Conservation (phyloP, 2,113 vertebrate species). For the Caranx melampygus region DNA sequence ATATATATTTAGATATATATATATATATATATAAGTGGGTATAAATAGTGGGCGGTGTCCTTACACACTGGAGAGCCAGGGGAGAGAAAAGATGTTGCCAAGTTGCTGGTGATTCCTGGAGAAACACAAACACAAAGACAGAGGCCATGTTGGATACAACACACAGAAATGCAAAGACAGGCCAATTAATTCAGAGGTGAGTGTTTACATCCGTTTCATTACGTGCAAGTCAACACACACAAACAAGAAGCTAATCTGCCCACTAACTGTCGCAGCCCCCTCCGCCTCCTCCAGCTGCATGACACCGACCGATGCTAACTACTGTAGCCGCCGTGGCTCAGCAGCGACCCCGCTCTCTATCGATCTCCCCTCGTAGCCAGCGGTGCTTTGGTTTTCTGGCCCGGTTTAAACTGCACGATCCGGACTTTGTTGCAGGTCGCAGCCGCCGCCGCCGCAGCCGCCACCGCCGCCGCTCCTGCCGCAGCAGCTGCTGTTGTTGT, state of each 20-base stretch:
- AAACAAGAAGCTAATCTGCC: neutral
- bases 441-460: neutral
- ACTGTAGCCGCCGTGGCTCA: conserved; percentile 37
- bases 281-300: conserved; percentile 1
- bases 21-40: neutral
- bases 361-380: neutral
- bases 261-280: conserved; percentile 33
- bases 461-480: neutral
- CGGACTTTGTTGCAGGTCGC: neutral
- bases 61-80: conserved; percentile 75
- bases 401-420: neutral
- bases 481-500: conserved; percentile 50
- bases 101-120: conserved; percentile 77
- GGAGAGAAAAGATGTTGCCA: conserved; percentile 79
- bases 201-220: neutral
- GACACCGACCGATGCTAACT: conserved; percentile 57
- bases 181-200: too few species aligned
- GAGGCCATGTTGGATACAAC: neutral
- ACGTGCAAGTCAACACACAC: neutral
- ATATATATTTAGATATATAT: neutral
- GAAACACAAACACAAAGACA: neutral
- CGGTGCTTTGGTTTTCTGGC: neutral
- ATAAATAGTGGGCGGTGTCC: conserved; percentile 40
- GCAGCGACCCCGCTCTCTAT: neutral
- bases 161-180: neutral